Base-by-base conservation (phyloP, 2,888 invertebrate genomes). In the Onthophagus sagittarius region DNA sequence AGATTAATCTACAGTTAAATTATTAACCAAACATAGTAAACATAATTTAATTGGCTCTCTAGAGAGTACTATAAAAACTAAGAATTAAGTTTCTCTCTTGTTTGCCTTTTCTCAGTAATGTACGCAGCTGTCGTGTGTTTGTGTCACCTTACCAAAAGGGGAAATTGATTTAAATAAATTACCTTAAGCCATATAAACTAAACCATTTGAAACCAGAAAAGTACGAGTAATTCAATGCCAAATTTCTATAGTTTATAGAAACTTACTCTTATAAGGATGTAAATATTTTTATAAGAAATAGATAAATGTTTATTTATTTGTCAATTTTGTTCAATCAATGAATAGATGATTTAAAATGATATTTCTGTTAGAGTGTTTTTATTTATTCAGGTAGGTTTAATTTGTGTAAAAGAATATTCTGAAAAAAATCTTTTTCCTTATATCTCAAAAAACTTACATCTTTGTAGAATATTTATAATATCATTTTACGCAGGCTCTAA, bases 81-180 rank as follows among this genome's bases (percentile, higher is more conserved):
- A 23, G 3, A 23, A 23, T 23, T 1, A 23, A 23, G 3, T 23
- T 23, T 23, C 23, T 53, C 39, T 7, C 39, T 53, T 53, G 39
- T 53, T 9, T 53, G 11, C 11, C 11, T 53, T 53, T 53, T 53
- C 39, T 53, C 39, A 7, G 11, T 53, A 53, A 53, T 53, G 23
- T 23, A 23, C 23, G 39, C 39, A 53, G 39, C 39, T 53, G 39
- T 53, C 39, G 39, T 11, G 39, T 53, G 4, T 53, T 53, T 53
- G 39, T 53, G 39, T 11, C 39, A 53, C 39, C 39, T 53, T 11
- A 53, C 39, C 39, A 53, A 53, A 23, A 53, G 39, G 39, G 39
- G 39, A 53, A 53, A 53, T 53, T 53, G 11, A 53, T 2, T 7
- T 7, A n/a, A n/a, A n/a, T 7, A 78, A 78, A 78, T 53, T 53